These are phyloP conservation scores for Heliconius charithonia DNA, from an alignment of 2,888 invertebrate genomes.

Conservation along the genomic window DNA sequence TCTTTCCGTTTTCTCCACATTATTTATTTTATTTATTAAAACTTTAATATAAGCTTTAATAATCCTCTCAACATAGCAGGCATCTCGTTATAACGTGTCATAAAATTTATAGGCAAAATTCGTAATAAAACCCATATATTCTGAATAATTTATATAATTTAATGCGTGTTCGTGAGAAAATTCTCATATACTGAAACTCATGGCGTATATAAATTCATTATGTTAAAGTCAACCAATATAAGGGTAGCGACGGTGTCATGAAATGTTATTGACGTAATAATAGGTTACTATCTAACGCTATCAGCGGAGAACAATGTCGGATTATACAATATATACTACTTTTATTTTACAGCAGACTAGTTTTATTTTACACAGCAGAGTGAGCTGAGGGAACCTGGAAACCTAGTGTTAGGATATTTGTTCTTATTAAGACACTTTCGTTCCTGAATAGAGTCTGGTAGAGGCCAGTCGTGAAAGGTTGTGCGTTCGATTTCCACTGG, in stretches of 20 bases:
- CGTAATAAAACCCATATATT: slow-evolving; percentile 15
- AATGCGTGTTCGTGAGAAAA: slow-evolving; percentile 21
- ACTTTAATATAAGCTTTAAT: slow-evolving; percentile 4
- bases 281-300: background rate
- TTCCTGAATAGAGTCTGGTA: too few relatives aligned
- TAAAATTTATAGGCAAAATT: slow-evolving; percentile 18
- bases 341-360: too few relatives aligned
- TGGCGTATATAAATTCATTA: slow-evolving; percentile 4
- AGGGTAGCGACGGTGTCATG: background rate
- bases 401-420: background rate
- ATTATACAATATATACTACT: too few relatives aligned
- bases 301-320: too few relatives aligned
- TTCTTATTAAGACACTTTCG: background rate
- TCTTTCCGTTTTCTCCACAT: background rate
- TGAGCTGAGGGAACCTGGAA: too few relatives aligned
- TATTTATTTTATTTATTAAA: background rate
- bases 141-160: slow-evolving; percentile 22
- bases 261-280: slow-evolving; percentile 1
- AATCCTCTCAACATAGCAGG: slow-evolving; percentile 18
- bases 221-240: background rate
- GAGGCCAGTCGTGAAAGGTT: too few relatives aligned
- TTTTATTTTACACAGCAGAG: too few relatives aligned
- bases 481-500: too few relatives aligned
- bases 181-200: slow-evolving; percentile 4
- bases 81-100: slow-evolving; percentile 12